These are phyloP conservation scores for Idaea dimidiata DNA, from an alignment of 2,888 invertebrate species.

Conservation along the genomic window DNA sequence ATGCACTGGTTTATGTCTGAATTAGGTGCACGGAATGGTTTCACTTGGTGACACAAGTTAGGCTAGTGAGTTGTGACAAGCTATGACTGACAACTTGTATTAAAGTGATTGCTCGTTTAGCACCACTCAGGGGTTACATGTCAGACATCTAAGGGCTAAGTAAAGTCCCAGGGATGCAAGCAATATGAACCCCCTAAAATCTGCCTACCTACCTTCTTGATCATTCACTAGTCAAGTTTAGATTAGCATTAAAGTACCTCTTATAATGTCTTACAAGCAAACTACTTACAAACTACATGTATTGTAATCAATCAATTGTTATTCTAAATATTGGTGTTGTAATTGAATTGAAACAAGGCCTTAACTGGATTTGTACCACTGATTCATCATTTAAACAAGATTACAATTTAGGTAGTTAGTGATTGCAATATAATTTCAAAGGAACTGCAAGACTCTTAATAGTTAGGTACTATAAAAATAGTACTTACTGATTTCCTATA, in stretches of 20 bases:
- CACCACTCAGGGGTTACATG: no score
- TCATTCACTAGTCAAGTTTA: background rate
- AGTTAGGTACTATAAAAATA: background rate
- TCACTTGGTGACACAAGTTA: no score
- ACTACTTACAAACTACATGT: background rate
- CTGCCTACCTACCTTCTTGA: background rate
- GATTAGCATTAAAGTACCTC: background rate
- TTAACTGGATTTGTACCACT: background rate
- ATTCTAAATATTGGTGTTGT: background rate
- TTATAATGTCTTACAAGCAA: constrained; percentile 21
- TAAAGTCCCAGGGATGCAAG: no score
- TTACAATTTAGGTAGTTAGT: background rate
- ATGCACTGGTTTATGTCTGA: no score
- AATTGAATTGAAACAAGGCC: background rate
- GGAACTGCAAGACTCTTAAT: background rate
- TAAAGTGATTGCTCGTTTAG: no score
- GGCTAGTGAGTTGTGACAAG: no score
- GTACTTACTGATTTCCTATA: background rate
- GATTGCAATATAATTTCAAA: background rate
- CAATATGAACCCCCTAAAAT: no score
- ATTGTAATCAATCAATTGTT: background rate
- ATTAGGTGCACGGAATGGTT: no score
- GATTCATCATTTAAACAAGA: background rate
- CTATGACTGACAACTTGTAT: no score
- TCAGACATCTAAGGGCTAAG: no score